Conservation (phyloP, 1,140 invertebrate genomes). For the Psilanteris sp. region DNA sequence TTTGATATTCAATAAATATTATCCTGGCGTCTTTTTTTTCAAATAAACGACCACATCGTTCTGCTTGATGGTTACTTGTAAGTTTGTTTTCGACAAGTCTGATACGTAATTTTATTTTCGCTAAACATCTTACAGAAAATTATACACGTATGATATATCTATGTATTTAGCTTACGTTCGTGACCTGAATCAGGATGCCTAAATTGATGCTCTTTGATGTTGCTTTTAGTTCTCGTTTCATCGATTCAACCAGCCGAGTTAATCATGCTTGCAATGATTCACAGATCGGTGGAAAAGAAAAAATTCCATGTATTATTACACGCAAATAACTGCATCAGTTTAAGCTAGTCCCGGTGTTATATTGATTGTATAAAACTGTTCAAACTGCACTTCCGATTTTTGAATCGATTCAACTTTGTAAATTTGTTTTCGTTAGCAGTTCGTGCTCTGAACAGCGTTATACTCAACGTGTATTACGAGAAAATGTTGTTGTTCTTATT, state of each 20-base stretch:
- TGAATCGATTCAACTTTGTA: background rate
- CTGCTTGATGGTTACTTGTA: too few species aligned
- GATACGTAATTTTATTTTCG: conserved; percentile 40
- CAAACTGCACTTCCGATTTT: background rate
- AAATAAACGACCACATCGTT: too few species aligned
- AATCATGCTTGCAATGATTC: too few species aligned
- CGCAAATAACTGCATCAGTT: conserved; percentile 27
- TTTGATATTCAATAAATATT: too few species aligned
- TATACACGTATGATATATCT: conserved; percentile 57
- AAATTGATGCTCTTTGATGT: conserved; percentile 49
- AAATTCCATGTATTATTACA: too few species aligned
- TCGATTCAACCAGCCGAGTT: background rate
- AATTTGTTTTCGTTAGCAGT: too few species aligned
- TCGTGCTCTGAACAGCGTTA: conserved; percentile 21
- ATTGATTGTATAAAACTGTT: conserved; percentile 18
- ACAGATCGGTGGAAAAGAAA: too few species aligned
- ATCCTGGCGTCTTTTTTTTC: too few species aligned
- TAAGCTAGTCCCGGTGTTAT: conserved; percentile 18
- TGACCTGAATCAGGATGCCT: conserved; percentile 41
- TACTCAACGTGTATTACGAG: conserved; percentile 17
- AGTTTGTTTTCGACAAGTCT: conserved; percentile 34
- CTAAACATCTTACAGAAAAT: conserved; percentile 60
- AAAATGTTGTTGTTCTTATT: conserved; percentile 36
- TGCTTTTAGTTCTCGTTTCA: too few species aligned
- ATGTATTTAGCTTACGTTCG: conserved; percentile 51